phyloP scores from a whole-genome alignment of 2,888 invertebrate species.

The Drosophila falleni region DNA sequence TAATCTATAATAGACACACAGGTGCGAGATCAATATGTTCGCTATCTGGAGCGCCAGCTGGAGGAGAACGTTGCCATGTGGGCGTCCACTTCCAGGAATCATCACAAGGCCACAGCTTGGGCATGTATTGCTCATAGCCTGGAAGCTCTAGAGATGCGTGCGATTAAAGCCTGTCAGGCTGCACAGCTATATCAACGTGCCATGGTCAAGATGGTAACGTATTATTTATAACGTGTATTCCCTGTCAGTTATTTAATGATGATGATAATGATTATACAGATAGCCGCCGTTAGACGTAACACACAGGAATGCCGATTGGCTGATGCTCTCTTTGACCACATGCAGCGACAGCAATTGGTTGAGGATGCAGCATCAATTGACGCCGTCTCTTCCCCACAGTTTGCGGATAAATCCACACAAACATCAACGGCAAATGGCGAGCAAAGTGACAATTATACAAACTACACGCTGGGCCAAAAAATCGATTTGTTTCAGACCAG shows the following conservation, averaged over 20 bases:
- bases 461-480: slow-evolving; percentile 72
- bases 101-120: slow-evolving; percentile 69
- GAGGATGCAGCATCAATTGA: neutral
- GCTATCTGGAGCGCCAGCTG: slow-evolving; percentile 79
- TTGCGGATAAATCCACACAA: slow-evolving; percentile 58
- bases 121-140: slow-evolving; percentile 68
- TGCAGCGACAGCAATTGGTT: slow-evolving; percentile 47
- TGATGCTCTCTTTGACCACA: slow-evolving; percentile 60
- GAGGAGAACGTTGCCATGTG: slow-evolving; percentile 74
- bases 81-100: slow-evolving; percentile 60
- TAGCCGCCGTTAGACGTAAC: slow-evolving; percentile 74
- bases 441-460: slow-evolving; percentile 30
- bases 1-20: slow-evolving; percentile 44
- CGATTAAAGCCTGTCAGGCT: slow-evolving; percentile 79
- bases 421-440: slow-evolving; percentile 21
- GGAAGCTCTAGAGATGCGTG: slow-evolving; percentile 72
- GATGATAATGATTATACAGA: slow-evolving; percentile 56
- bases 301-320: slow-evolving; percentile 76
- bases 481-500: slow-evolving; percentile 80
- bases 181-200: slow-evolving; percentile 79
- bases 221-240: neutral
- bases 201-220: slow-evolving; percentile 83
- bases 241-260: neutral
- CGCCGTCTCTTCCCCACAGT: neutral
- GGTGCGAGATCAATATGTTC: slow-evolving; percentile 81